Base-by-base conservation (phyloP, 2,888 invertebrate genomes). In the Hypselothyrea guttata region DNA sequence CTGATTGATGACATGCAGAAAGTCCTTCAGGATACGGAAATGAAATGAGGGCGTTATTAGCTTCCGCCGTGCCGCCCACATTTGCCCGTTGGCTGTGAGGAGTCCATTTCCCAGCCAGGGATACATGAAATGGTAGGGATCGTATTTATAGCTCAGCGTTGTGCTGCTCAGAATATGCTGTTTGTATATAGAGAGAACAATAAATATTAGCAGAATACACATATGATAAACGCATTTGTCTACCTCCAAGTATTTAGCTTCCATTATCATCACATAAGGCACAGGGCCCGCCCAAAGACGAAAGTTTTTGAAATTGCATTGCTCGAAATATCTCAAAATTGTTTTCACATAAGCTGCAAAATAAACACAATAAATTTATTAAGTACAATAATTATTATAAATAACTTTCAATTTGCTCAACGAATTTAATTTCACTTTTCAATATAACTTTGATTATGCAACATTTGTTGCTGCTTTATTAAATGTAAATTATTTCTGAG, bases 21-120 rank as follows among this genome's bases (percentile, higher is more conserved):
- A 86, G 49, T 78, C 76, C 33, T 61, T 70, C 2, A 86, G 68
- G 3, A 84, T 84, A 30, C 72, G 55, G 45, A 84, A 84, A 44
- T 86, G 86, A 75, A 92, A 92, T 1, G 91, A 90, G 1, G 91
- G 91, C 0, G 91, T 91, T 15, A 91, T 91, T 46, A 91, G 76
- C 84, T 91, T 91, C 4, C 92, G 88, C 44, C 90, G 89, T 5
- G 88, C 83, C 13, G 82, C 66, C 91, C 91, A 92, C 66, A 90
- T 89, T n/a, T 86, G 75, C 9, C 59, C 75, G 44, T 77, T 87
- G 5, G 90, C 86, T 0, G 90, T 91, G 1, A 91, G 76, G 0
- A 91, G 81, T 5, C 91, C 91, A 9, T 87, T 79, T 5, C 91
- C 91, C 13, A 91, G 71, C 91, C 91, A 91, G 1, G 90, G 88